Evolutionary conservation across 2,797 vertebrate species (phyloP).

Genomic region (Halcyon smyrnensis): DNA sequence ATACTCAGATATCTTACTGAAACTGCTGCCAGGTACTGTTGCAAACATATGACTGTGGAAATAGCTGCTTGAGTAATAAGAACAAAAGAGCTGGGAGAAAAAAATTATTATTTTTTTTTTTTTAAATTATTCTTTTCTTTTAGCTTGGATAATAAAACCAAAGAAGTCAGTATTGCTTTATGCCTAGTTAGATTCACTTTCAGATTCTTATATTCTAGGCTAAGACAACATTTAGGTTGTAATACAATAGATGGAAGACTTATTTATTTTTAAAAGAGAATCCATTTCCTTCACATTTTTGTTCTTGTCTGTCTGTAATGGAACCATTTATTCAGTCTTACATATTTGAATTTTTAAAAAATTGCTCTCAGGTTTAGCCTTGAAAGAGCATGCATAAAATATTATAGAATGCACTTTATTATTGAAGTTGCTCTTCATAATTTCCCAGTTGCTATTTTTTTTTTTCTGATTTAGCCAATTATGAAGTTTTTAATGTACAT

Average conservation of each 20-base stretch:
- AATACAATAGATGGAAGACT: background rate
- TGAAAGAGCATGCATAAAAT: background rate
- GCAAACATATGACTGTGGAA: slow-evolving; percentile 53
- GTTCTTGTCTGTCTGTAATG: background rate
- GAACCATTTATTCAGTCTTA: background rate
- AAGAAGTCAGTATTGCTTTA: background rate
- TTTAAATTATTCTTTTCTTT: background rate
- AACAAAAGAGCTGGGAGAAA: slow-evolving; percentile 14
- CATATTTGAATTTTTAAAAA: background rate
- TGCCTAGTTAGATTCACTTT: background rate
- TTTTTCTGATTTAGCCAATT: background rate
- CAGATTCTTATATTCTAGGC: background rate
- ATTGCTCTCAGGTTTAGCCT: background rate
- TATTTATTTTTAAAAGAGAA: background rate
- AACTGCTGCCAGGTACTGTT: slow-evolving; percentile 54
- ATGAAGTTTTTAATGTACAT: background rate
- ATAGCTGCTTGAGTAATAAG: slow-evolving; percentile 42
- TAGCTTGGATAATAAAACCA: background rate
- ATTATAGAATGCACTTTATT: background rate
- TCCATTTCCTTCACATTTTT: background rate
- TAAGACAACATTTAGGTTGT: background rate
- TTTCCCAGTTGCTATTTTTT: background rate
- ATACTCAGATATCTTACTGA: slow-evolving; percentile 42
- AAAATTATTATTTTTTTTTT: background rate
- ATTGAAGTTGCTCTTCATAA: background rate